Base-by-base conservation (phyloP, 2,888 invertebrate genomes). In the Byasa hedistus region DNA sequence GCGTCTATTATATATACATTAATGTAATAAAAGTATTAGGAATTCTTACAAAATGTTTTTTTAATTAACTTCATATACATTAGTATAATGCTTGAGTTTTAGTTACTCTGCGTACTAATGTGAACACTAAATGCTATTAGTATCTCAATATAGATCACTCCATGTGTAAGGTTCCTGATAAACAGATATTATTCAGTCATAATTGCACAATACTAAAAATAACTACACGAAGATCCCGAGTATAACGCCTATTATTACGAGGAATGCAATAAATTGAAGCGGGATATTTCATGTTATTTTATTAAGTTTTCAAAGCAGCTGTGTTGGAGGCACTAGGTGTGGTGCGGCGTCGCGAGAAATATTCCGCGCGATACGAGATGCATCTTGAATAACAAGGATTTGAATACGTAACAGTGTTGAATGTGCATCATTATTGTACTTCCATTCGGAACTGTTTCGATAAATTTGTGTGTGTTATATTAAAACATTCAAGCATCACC, bases 251-350 rank as follows among this genome's bases (percentile, higher is more conserved):
- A 39, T 54, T 64, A 59, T 36, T 27, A 60, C 24, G 24, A 52
- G 55, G 59, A 65, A 55, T 55, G 59, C 59, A 22, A 64, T 55
- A 65, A 55, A 59, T 58, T 54, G 58, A 59, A 59, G 39, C 32
- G 32, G 36, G 24, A 36, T 58, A 52, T 39, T 54, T 60, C 57
- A 54, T 1, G 44, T 44, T 65, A 65, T 65, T 54, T 65, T 65
- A 52, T 52, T 52, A 21, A 22, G 7, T 22, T 52, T 52, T 52
- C 22, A 48, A 48, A 5, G 21, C 52, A 22, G 55, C 55, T 56
- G 2, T 19, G 23, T 56, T 12, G 19, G 55, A n/a, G 32, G 39
- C 19, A 15, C 3, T n/a, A 19, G 48, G n/a, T 52, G n/a, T 12
- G 52, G 22, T 52, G 19, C 22, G 52, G 1, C 10, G 22, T 22